A percentile compares a stretch with the other conserved stretches of the same genome.
These are phyloP conservation scores for Leptodactylus fallax DNA, from an alignment of 2,797 vertebrate genomes.

Conservation along the genomic window DNA sequence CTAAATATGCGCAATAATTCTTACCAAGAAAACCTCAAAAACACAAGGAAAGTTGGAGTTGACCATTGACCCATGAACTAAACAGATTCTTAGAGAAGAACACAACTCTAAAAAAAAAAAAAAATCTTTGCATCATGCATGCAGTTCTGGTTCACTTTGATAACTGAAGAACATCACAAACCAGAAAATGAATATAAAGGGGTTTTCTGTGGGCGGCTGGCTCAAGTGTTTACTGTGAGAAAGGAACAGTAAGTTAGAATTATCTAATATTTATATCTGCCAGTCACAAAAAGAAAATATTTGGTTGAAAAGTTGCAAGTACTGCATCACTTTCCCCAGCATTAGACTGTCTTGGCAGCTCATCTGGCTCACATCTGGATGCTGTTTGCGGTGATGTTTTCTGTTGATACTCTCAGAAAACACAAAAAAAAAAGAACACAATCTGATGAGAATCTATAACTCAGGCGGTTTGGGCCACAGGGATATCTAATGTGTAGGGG, in stretches of 20 bases:
- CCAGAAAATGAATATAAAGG: neutral
- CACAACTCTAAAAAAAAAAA: neutral
- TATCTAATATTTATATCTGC: slow-evolving; percentile 51
- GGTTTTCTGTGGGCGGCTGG: neutral
- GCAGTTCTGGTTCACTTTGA: neutral
- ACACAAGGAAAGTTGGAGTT: neutral
- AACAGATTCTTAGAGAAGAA: neutral
- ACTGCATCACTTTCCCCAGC: slow-evolving; percentile 49
- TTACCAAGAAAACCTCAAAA: neutral
- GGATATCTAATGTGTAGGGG: too few relatives aligned
- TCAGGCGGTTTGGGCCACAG: too few relatives aligned
- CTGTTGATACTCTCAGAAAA: slow-evolving; percentile 41
- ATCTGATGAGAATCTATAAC: slow-evolving; percentile 27
- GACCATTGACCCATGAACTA: neutral
- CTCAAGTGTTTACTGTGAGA: slow-evolving; percentile 34
- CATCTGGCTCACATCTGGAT: slow-evolving; percentile 59
- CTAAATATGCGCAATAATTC: neutral
- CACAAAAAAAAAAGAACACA: neutral
- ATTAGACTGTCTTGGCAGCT: slow-evolving; percentile 52
- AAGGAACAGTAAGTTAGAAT: slow-evolving; percentile 43
- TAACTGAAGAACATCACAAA: neutral
- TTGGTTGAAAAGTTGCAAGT: slow-evolving; percentile 55
- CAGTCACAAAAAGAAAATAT: slow-evolving; percentile 57
- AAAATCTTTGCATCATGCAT: neutral
- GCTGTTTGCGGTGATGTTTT: slow-evolving; percentile 56